Evolutionary conservation across 1,140 invertebrate species (phyloP).

Genomic region (Cecropterus lyciades): DNA sequence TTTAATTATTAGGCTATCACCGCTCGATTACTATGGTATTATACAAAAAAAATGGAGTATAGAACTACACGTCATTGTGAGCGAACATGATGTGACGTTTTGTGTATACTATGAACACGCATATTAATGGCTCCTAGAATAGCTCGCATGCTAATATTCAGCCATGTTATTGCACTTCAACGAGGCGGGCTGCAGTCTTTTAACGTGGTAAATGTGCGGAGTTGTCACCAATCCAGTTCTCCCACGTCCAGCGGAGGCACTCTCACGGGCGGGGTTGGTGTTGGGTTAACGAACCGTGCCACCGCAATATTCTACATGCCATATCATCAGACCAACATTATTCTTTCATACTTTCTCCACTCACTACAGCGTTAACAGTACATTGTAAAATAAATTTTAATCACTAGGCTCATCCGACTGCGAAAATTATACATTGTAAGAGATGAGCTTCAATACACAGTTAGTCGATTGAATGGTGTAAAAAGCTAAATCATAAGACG

Average conservation of each 20-base stretch:
- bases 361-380: conserved; percentile 18
- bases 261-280: conserved; percentile 36
- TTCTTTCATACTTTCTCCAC: conserved; percentile 28
- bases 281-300: conserved; percentile 37
- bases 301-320: conserved; percentile 27
- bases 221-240: conserved; percentile 72
- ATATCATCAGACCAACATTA: conserved; percentile 10
- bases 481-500: conserved; percentile 30
- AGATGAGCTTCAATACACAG: conserved; percentile 6
- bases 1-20: no score
- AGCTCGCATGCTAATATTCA: conserved; percentile 59
- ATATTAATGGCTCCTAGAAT: conserved; percentile 62
- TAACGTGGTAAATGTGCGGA: conserved; percentile 51
- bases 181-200: conserved; percentile 46
- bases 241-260: conserved; percentile 61
- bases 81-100: conserved; percentile 6
- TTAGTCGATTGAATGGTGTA: conserved; percentile 12
- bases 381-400: conserved; percentile 20
- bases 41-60: no score
- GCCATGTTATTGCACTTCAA: conserved; percentile 58
- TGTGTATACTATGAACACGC: background rate
- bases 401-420: conserved; percentile 8
- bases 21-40: no score
- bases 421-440: conserved; percentile 22
- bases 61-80: background rate